Evolutionary conservation across 2,113 vertebrate species (phyloP).

Genomic region (Aspidoscelis tigris): DNA sequence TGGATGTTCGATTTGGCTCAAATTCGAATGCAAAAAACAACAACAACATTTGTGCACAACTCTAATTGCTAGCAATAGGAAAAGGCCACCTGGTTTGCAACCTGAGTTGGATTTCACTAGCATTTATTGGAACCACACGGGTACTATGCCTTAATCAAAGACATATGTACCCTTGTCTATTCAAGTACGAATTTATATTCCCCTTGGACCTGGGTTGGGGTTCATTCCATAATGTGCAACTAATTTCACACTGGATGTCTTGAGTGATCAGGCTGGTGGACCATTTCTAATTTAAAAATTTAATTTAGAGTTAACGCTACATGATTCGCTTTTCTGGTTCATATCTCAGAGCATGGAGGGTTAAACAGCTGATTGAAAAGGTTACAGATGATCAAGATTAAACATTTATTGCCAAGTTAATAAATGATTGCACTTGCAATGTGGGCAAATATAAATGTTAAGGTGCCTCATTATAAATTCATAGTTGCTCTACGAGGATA

Average conservation of each 20-base stretch:
- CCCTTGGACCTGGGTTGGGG: not conserved
- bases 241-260: not conserved
- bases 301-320: accelerated
- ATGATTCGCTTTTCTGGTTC: constrained; percentile 6
- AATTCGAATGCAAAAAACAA: no score
- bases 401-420: constrained; percentile 67
- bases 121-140: not conserved
- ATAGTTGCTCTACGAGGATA: constrained; percentile 44
- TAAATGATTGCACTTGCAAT: constrained; percentile 63
- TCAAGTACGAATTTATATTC: not conserved
- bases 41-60: no score
- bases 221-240: not conserved
- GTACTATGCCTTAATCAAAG: not conserved
- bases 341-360: constrained; percentile 2
- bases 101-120: not conserved
- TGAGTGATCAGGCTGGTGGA: accelerated
- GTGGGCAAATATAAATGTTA: constrained; percentile 63
- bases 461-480: constrained; percentile 64
- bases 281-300: not conserved
- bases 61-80: no score
- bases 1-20: no score
- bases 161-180: not conserved
- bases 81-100: not conserved
- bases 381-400: constrained; percentile 49
- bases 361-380: constrained; percentile 35